phyloP scores from a whole-genome alignment of 2,113 vertebrate genomes.

The Serilophus lunatus region DNA sequence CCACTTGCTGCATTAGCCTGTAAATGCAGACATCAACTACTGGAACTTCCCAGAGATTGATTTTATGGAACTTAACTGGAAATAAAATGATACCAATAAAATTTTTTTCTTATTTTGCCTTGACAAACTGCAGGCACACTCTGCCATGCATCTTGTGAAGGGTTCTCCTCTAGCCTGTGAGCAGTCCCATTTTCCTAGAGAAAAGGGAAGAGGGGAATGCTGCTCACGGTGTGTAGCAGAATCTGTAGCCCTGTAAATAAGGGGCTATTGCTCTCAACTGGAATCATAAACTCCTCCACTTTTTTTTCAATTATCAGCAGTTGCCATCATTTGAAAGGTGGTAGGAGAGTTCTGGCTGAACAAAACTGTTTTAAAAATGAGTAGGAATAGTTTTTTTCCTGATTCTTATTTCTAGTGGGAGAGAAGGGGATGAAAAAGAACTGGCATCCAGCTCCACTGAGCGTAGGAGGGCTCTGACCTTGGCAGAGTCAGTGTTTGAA shows the following conservation, averaged over 20 bases:
- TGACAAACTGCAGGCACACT: conserved; percentile 10
- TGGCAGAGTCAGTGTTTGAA: neutral
- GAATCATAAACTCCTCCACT: neutral
- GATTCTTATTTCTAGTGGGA: neutral
- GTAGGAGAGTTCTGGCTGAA: neutral
- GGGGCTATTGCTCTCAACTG: neutral
- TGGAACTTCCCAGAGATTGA: conserved; percentile 47
- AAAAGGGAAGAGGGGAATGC: neutral
- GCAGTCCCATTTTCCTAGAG: neutral
- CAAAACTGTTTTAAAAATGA: neutral
- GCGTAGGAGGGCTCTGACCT: neutral
- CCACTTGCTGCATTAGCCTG: neutral
- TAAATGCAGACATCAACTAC: conserved; percentile 14
- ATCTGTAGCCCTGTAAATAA: neutral
- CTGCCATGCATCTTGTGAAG: neutral
- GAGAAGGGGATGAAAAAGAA: neutral
- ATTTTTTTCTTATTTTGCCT: conserved; percentile 21
- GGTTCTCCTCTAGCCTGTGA: neutral
- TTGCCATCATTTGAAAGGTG: neutral
- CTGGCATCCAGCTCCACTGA: neutral
- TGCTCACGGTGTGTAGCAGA: neutral
- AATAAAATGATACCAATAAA: conserved; percentile 63
- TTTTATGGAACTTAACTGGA: conserved; percentile 53
- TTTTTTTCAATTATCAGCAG: neutral
- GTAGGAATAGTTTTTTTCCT: neutral